Percentiles rank a stretch among this genome's conserved stretches.
phyloP scores from a whole-genome alignment of 2,113 vertebrate species.

The Perca fluviatilis region DNA sequence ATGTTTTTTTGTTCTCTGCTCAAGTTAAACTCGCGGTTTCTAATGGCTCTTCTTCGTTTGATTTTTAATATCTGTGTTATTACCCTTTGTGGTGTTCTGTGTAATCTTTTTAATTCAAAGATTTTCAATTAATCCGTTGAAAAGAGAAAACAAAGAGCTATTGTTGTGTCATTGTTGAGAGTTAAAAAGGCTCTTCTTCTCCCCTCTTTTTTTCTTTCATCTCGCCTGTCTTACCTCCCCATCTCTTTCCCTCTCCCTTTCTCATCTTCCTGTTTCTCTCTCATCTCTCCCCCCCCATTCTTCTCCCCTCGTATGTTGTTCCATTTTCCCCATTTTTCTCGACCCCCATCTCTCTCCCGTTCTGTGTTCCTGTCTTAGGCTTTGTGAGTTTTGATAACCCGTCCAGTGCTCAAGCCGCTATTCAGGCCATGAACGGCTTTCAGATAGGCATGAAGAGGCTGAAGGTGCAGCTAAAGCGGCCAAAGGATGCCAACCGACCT shows the following conservation, averaged over 20 bases:
- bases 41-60: slow-evolving; percentile 56
- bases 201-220: slow-evolving; percentile 52
- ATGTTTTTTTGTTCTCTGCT: slow-evolving; percentile 54
- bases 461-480: slow-evolving; percentile 98
- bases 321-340: slow-evolving; percentile 30
- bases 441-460: slow-evolving; percentile 99
- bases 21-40: slow-evolving; percentile 52
- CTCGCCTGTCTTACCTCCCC: slow-evolving; percentile 32
- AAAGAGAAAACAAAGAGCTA: slow-evolving; percentile 77
- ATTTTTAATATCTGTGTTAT: slow-evolving; percentile 74
- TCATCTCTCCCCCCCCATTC: slow-evolving; percentile 44
- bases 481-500: slow-evolving; percentile 98
- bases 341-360: slow-evolving; percentile 28
- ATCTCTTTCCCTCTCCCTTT: slow-evolving; percentile 32
- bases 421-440: slow-evolving; percentile 99
- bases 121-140: slow-evolving; percentile 80
- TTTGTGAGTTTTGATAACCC: slow-evolving; percentile 99
- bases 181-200: slow-evolving; percentile 67
- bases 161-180: slow-evolving; percentile 78
- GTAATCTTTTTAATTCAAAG: slow-evolving; percentile 78
- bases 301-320: slow-evolving; percentile 37
- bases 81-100: slow-evolving; percentile 73
- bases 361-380: slow-evolving; percentile 83
- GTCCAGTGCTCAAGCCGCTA: slow-evolving; percentile 97
- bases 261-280: slow-evolving; percentile 26